These are phyloP conservation scores for Dryocosmus kuriphilus DNA, from an alignment of 2,888 invertebrate genomes.

Conservation along the genomic window DNA sequence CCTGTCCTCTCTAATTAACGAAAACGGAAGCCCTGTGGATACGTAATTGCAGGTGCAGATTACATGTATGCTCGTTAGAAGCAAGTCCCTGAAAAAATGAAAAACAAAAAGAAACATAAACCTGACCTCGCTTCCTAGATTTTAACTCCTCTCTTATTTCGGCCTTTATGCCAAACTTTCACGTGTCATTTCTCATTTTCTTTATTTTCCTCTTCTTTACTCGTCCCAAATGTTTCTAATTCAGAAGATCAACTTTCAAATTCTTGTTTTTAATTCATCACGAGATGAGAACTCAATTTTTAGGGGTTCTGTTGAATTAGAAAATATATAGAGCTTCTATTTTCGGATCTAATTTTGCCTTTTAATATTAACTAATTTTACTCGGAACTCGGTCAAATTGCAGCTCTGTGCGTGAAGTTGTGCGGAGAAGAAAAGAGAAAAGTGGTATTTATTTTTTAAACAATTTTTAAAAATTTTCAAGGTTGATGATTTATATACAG, in stretches of 20 bases:
- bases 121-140: not conserved
- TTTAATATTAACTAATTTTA: not conserved
- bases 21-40: not conserved
- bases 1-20: slow-evolving; percentile 3
- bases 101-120: slow-evolving; percentile 1
- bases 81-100: not conserved
- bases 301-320: not conserved
- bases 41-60: not conserved
- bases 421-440: not conserved
- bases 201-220: not conserved
- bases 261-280: not conserved
- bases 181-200: too few species aligned
- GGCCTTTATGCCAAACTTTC: slow-evolving; percentile 1
- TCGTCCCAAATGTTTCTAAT: too few species aligned
- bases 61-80: not conserved
- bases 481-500: too few species aligned
- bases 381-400: not conserved
- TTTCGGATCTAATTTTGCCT: not conserved
- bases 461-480: too few species aligned
- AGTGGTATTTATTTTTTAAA: not conserved
- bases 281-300: not conserved
- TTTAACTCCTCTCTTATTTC: not conserved
- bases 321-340: not conserved
- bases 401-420: not conserved
- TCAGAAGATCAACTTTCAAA: not conserved